These are phyloP conservation scores for Dasypogon diadema DNA, from an alignment of 2,888 invertebrate species.

Conservation along the genomic window DNA sequence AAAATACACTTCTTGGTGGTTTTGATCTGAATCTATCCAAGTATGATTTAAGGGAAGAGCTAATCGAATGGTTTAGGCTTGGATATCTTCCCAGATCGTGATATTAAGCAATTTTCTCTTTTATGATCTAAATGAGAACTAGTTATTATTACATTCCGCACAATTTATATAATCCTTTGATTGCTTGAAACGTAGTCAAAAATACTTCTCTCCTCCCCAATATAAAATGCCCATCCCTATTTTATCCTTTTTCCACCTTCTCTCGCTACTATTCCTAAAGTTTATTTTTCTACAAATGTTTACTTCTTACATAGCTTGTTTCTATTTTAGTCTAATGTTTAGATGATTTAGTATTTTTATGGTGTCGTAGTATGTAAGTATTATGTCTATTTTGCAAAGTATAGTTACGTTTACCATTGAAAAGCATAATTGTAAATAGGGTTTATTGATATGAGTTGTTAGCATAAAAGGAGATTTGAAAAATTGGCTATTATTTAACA, in stretches of 20 bases:
- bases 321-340: neutral
- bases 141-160: constrained; percentile 18
- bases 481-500: constrained; percentile 2
- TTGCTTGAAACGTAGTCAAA: neutral
- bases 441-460: neutral
- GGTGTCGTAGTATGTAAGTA: constrained; percentile 10
- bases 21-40: constrained; percentile 82
- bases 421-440: constrained; percentile 1
- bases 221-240: neutral
- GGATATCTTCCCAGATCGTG: constrained; percentile 65
- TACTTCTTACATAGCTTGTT: constrained; percentile 6
- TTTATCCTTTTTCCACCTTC: too few species aligned
- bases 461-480: neutral
- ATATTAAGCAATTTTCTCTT: constrained; percentile 45
- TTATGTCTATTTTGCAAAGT: constrained; percentile 9
- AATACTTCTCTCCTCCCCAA: neutral
- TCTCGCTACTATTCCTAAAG: constrained; percentile 3
- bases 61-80: constrained; percentile 88
- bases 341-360: constrained; percentile 9
- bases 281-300: constrained; percentile 22
- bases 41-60: constrained; percentile 81
- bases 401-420: constrained; percentile 15
- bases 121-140: neutral
- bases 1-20: constrained; percentile 96
- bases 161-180: neutral